Evolutionary conservation across 1,140 invertebrate genomes (phyloP).

Genomic region (Drosophila nigromelanica): DNA sequence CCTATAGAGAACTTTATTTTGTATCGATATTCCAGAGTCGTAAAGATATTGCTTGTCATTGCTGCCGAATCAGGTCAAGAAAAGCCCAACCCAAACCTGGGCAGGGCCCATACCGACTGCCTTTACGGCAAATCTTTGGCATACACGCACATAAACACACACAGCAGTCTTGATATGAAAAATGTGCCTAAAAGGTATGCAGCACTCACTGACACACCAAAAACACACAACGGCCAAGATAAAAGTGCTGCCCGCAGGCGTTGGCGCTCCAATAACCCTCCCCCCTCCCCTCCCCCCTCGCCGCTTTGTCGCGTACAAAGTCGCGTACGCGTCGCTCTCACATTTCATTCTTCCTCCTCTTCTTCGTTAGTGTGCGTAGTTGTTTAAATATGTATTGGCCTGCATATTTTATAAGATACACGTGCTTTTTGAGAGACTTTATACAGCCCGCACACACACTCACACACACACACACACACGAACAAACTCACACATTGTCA

Average conservation of each 20-base stretch:
- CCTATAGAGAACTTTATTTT: constrained; percentile 7
- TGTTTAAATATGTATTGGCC: constrained; percentile 72
- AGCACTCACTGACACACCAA: constrained; percentile 16
- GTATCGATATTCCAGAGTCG: constrained; percentile 16
- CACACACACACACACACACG: not conserved
- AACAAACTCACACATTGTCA: constrained; percentile 23
- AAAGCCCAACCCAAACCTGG: constrained; percentile 20
- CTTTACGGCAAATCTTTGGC: constrained; percentile 17
- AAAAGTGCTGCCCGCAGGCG: constrained; percentile 30
- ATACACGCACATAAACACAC: constrained; percentile 7
- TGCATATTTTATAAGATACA: constrained; percentile 77
- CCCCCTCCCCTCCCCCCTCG: too few relatives aligned
- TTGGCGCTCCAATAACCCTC: too few relatives aligned
- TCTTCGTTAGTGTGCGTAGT: constrained; percentile 13
- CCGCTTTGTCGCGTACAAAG: not conserved
- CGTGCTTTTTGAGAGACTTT: constrained; percentile 59
- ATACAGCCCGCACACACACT: constrained; percentile 10
- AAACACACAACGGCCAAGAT: constrained; percentile 13
- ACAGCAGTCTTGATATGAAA: constrained; percentile 16
- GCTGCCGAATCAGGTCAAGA: constrained; percentile 36
- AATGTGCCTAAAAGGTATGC: constrained; percentile 40
- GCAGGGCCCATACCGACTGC: constrained; percentile 13
- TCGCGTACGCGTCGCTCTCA: not conserved
- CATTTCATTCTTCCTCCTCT: not conserved
- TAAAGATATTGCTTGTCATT: constrained; percentile 27